Evolutionary conservation across 2,888 invertebrate genomes (phyloP).

Genomic region (Tetranychus piercei): DNA sequence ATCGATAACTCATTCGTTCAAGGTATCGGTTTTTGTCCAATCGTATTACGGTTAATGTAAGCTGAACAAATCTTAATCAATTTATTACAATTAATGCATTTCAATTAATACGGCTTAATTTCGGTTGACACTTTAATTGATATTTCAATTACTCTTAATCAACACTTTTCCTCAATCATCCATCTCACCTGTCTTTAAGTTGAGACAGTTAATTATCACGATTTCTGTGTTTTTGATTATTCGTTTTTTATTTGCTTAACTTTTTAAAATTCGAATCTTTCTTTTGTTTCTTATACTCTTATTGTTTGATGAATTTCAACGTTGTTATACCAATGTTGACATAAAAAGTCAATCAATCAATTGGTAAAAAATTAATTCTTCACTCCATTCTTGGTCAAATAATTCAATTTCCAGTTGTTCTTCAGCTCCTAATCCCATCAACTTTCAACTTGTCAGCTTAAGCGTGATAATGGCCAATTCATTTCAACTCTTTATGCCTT

Average conservation of each 20-base stretch:
- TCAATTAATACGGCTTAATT: neutral
- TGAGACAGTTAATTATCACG: neutral
- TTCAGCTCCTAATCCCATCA: no score
- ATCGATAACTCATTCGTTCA: neutral
- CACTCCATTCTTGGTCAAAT: neutral
- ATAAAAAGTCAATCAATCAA: neutral
- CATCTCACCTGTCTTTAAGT: neutral
- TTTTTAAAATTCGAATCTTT: neutral
- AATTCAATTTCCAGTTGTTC: neutral
- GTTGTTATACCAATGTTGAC: neutral
- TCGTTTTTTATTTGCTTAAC: neutral
- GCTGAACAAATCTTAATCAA: no score
- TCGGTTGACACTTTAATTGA: neutral
- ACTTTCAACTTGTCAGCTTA: neutral
- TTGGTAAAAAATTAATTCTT: neutral
- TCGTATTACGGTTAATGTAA: neutral
- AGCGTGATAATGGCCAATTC: neutral
- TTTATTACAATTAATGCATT: neutral
- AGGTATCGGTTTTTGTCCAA: neutral
- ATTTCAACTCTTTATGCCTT: neutral
- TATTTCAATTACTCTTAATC: neutral
- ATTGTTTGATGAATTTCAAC: neutral
- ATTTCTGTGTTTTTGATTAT: neutral
- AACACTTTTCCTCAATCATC: neutral
- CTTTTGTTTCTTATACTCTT: neutral